Conservation (phyloP, 2,797 vertebrate species). For the Cirrhinus mrigala region DNA sequence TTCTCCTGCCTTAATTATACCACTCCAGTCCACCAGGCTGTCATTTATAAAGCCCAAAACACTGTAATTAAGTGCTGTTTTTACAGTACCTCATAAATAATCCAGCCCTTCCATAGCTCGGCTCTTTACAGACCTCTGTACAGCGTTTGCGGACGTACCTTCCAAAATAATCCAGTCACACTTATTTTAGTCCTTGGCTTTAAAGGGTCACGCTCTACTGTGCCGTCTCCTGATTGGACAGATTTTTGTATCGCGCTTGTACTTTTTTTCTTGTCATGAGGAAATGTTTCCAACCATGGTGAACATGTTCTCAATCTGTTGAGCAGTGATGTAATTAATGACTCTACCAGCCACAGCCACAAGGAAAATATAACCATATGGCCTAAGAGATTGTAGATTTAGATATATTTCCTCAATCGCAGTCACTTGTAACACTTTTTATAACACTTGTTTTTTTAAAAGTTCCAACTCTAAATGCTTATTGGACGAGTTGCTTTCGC, state of each 20-base stretch:
- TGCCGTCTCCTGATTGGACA: conserved; percentile 45
- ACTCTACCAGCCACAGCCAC: conserved; percentile 77
- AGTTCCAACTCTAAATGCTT: not conserved
- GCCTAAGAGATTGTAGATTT: conserved; percentile 70
- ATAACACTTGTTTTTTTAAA: not conserved
- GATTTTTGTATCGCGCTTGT: conserved; percentile 61
- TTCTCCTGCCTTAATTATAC: conserved; percentile 80
- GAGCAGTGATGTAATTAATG: conserved; percentile 83
- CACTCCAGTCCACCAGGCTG: conserved; percentile 77
- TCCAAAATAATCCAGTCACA: conserved; percentile 34
- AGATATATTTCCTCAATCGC: conserved; percentile 17
- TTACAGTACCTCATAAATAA: conserved; percentile 85
- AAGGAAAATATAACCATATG: conserved; percentile 80
- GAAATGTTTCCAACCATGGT: conserved; percentile 73
- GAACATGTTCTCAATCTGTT: conserved; percentile 71
- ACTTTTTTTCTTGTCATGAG: conserved; percentile 53
- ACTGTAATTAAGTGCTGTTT: conserved; percentile 83
- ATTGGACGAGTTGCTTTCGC: not conserved
- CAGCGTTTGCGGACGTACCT: conserved; percentile 11
- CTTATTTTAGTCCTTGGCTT: conserved; percentile 15
- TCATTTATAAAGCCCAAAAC: conserved; percentile 83
- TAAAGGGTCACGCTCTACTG: conserved; percentile 48
- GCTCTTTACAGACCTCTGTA: conserved; percentile 53
- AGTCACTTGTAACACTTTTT: not conserved
- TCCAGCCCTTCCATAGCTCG: conserved; percentile 66